A percentile compares a stretch with the other conserved stretches of the same genome.
Evolutionary conservation across 2,888 invertebrate genomes (phyloP).

Genomic region (Chloroclystis v-ata): DNA sequence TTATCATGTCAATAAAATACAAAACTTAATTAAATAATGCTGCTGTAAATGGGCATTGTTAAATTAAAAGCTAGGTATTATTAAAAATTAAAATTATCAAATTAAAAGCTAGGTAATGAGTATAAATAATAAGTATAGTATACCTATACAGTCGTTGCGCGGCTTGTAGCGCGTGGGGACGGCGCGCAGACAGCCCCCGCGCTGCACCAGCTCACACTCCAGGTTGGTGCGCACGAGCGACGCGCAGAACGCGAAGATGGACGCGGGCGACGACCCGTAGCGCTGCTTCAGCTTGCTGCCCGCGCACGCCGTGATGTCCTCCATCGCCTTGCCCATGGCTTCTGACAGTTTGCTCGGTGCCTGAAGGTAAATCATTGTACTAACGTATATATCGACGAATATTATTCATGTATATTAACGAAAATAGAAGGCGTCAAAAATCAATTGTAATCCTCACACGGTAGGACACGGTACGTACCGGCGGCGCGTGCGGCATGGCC

Average conservation of each 20-base stretch:
- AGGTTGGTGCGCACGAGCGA: slow-evolving; percentile 94
- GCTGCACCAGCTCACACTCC: slow-evolving; percentile 93
- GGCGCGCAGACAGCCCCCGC: slow-evolving; percentile 86
- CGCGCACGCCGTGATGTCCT: slow-evolving; percentile 94
- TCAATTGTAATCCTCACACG: too few species aligned
- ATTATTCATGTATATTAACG: too few species aligned
- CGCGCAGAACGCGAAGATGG: slow-evolving; percentile 90
- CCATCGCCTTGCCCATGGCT: slow-evolving; percentile 95
- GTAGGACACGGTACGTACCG: slow-evolving; percentile 46
- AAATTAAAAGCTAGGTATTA: too few species aligned
- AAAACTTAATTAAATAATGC: too few species aligned
- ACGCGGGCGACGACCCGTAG: slow-evolving; percentile 70
- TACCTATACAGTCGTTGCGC: slow-evolving; percentile 41
- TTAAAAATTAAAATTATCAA: too few species aligned
- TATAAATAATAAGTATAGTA: too few species aligned
- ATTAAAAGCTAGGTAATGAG: too few species aligned
- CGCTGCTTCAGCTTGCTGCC: slow-evolving; percentile 88
- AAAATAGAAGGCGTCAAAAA: too few species aligned
- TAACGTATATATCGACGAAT: too few species aligned
- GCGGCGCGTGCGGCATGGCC: slow-evolving; percentile 79
- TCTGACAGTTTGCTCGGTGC: slow-evolving; percentile 85
- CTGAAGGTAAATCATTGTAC: slow-evolving; percentile 47
- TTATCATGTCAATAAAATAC: too few species aligned
- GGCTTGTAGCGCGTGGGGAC: slow-evolving; percentile 73
- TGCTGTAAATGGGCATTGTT: too few species aligned